These are phyloP conservation scores for Heliconius sara DNA, from an alignment of 2,888 invertebrate genomes.

Conservation along the genomic window DNA sequence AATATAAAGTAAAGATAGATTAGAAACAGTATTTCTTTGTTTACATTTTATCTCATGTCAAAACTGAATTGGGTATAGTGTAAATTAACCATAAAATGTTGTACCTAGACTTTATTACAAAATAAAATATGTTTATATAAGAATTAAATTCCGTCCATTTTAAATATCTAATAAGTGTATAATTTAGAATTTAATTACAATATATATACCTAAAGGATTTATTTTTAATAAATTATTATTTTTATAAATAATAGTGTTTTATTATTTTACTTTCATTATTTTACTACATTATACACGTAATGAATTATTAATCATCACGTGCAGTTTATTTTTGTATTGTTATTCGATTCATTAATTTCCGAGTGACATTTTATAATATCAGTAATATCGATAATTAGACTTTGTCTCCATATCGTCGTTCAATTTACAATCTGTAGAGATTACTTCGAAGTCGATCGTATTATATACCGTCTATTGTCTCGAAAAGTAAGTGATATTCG, in stretches of 20 bases:
- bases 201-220: not conserved
- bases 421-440: not conserved
- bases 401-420: not conserved
- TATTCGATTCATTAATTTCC: constrained; percentile 16
- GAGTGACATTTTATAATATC: constrained; percentile 8
- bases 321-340: not conserved
- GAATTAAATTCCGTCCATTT: constrained; percentile 7
- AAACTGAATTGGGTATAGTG: too few species aligned
- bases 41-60: too few species aligned
- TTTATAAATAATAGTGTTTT: not conserved
- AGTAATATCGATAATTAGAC: not conserved
- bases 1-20: too few species aligned
- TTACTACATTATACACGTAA: not conserved
- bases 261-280: not conserved
- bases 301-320: not conserved
- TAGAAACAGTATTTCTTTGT: too few species aligned
- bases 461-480: not conserved
- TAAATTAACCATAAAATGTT: not conserved
- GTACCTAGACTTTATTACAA: too few species aligned
- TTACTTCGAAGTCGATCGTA: constrained; percentile 8
- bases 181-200: not conserved
- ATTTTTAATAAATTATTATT: constrained; percentile 10
- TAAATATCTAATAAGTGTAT: not conserved
- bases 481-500: not conserved
- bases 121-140: not conserved